Evolutionary conservation across 2,888 invertebrate genomes (phyloP), one percentile per base, ranked within the genome.

Genomic region (Ceraclea dissimilis): DNA sequence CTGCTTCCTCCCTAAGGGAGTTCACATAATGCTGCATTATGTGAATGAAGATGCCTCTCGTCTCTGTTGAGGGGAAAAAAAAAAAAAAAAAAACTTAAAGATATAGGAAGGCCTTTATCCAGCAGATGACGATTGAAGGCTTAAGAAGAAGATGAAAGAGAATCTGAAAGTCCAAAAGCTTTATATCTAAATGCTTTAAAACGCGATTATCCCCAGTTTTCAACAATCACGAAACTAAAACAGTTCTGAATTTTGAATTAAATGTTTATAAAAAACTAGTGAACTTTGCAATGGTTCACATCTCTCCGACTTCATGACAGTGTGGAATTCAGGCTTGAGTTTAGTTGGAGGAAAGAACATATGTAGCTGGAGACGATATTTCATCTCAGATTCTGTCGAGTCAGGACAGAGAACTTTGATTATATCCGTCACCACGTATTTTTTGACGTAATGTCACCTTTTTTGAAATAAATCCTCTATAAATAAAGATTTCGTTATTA

Each of bases 381-480:
- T 60, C 58, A 60, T 58, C 58, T 44, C 48, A 55, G 56, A 55
- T 60, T 51, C 56, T 26, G 60, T 56, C 52, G 49, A 53, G 55
- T 60, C 60, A 60, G 60, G 49, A 48, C 48, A 54, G 55, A 56
- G 51, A 60, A 60, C 58, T 60, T 60, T 56, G 60, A 60, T 60
- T 60, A 60, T 56, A 51, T 52, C 54, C 51, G n/a, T 22, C 22
- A 39, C n/a, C 22, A 18, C 21, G 26, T 26, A 6, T 26, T 17
- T 18, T 21, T 44, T 50, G 49, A 54, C 39, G 22, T 34, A 49
- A 26, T 50, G 54, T 43, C 50, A 54, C 43, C 49, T 22, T 26
- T n/a, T n/a, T 26, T 18, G 43, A 48, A 50, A 49, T 54, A 43
- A 54, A 54, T 54, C 54, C 54, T 54, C 31, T 49, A 39, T 26